A percentile compares a stretch with the other conserved stretches of the same genome.
phyloP scores from a whole-genome alignment of 2,888 invertebrate genomes.

The Apoderus coryli region DNA sequence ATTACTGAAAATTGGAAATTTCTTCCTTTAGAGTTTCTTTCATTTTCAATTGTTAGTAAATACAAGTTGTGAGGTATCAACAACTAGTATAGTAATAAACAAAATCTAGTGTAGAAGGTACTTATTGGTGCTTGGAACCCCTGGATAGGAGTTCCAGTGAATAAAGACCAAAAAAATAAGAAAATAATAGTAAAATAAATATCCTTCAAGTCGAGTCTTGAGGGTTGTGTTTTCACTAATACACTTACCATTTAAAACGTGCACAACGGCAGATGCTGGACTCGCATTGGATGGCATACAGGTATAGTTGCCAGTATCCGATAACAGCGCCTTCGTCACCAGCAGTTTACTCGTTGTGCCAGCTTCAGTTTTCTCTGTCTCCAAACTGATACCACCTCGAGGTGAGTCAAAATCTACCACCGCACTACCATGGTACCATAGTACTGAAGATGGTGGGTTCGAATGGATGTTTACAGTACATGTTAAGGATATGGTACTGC shows the following conservation, averaged over 20 bases:
- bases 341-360: slow-evolving; percentile 71
- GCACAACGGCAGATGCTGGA: slow-evolving; percentile 69
- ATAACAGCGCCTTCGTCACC: slow-evolving; percentile 69
- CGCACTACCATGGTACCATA: slow-evolving; percentile 73
- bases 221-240: no score
- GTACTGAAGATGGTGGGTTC: slow-evolving; percentile 59
- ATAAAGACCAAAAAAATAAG: no score
- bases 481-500: slow-evolving; percentile 78
- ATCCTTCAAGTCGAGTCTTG: no score
- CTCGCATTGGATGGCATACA: slow-evolving; percentile 76
- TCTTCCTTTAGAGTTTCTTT: no score
- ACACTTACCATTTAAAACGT: slow-evolving; percentile 68
- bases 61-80: no score
- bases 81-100: no score
- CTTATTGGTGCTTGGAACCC: no score
- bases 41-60: no score
- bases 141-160: no score
- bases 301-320: slow-evolving; percentile 82
- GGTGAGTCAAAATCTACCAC: slow-evolving; percentile 74
- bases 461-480: slow-evolving; percentile 82
- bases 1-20: no score
- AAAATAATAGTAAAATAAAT: no score
- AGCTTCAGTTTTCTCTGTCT: slow-evolving; percentile 70
- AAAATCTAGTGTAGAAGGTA: no score
- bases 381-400: slow-evolving; percentile 73